A percentile compares a stretch with the other conserved stretches of the same genome.
Evolutionary conservation across 1,140 invertebrate genomes (phyloP).

Genomic region (Caenorhabditis tropicalis): DNA sequence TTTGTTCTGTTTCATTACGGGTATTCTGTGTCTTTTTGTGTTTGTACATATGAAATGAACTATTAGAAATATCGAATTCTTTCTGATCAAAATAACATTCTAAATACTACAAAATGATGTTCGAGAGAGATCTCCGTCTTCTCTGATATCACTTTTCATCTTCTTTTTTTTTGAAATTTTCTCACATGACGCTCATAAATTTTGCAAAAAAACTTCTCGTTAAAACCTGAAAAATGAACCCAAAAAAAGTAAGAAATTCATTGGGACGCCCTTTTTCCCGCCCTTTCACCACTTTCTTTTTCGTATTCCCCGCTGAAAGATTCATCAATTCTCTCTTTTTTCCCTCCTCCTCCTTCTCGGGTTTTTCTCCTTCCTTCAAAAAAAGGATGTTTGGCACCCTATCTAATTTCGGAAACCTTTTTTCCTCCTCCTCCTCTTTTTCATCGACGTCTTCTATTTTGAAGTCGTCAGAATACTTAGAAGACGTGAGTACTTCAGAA

Average conservation of each 20-base stretch:
- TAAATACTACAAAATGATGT: too few species aligned
- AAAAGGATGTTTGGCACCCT: conserved; percentile 41
- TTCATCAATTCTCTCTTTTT: not conserved
- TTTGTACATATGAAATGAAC: not conserved
- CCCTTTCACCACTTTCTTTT: conserved; percentile 11
- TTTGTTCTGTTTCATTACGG: not conserved
- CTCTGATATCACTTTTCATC: not conserved
- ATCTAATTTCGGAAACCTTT: conserved; percentile 41
- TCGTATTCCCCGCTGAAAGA: conserved; percentile 32
- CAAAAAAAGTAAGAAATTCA: not conserved
- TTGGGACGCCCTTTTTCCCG: not conserved
- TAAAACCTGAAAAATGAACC: not conserved
- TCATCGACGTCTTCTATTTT: not conserved
- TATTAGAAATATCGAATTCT: not conserved
- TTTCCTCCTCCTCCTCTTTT: not conserved
- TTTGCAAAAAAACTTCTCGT: not conserved
- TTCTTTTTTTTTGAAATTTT: not conserved
- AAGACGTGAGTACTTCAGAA: conserved; percentile 1
- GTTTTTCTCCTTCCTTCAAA: conserved; percentile 2
- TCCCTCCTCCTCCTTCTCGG: not conserved
- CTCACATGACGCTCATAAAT: not conserved
- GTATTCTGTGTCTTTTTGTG: not conserved
- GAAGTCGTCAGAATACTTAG: conserved; percentile 2
- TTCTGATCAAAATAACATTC: not conserved
- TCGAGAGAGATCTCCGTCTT: not conserved